Conservation (phyloP, 2,888 invertebrate species). For the Branchellion lobata region DNA sequence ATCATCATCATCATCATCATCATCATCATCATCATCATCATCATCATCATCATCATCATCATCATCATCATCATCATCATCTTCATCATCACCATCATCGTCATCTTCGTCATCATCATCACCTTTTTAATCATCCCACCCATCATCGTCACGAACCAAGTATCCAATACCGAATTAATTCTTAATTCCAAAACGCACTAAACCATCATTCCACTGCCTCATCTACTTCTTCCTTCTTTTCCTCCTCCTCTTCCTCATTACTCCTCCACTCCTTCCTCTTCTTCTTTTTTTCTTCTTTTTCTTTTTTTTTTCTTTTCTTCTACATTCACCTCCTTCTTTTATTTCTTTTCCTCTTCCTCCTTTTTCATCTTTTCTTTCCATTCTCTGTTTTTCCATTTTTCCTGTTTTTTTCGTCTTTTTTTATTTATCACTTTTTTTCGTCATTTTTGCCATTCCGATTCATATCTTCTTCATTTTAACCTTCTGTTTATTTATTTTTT, state of each 20-base stretch:
- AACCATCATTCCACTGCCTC: too few species aligned
- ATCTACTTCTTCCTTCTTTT: too few species aligned
- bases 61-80: conserved; percentile 43
- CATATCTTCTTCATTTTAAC: background rate
- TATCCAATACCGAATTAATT: background rate
- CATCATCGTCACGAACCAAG: background rate
- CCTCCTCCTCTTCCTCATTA: too few species aligned
- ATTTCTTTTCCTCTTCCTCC: background rate
- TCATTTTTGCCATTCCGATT: background rate
- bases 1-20: conserved; percentile 43
- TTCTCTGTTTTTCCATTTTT: background rate
- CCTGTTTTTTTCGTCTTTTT: background rate
- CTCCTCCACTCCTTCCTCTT: too few species aligned
- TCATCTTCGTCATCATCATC: conserved; percentile 46
- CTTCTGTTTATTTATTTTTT: background rate
- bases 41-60: conserved; percentile 41
- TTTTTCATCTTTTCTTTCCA: background rate
- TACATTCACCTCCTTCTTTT: background rate
- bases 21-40: conserved; percentile 44
- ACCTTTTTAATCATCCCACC: background rate
- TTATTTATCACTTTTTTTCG: background rate
- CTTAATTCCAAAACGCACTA: too few species aligned
- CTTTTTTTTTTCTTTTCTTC: background rate
- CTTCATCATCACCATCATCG: conserved; percentile 45
- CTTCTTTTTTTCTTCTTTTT: background rate